phyloP scores from a whole-genome alignment of 1,140 invertebrate species.

The Diabrotica virgifera region DNA sequence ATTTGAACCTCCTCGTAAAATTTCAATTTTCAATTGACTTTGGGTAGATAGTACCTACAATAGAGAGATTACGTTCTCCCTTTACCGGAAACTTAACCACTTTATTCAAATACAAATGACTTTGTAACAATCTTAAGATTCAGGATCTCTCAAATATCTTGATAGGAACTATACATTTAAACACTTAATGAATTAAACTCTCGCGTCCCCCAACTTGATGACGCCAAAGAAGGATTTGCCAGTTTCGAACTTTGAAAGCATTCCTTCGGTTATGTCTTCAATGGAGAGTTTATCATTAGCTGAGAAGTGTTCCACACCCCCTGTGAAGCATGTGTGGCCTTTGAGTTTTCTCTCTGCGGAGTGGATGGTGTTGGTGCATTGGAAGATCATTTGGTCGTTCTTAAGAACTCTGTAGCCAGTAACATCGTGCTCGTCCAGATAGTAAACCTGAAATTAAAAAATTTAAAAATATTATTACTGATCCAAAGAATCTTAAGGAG shows the following conservation, averaged over 20 bases:
- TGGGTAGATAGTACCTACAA: too few species aligned
- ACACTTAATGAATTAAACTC: slow-evolving; percentile 31
- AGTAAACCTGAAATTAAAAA: slow-evolving; percentile 54
- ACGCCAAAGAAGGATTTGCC: slow-evolving; percentile 79
- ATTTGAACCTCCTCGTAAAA: too few species aligned
- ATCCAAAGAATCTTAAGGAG: too few species aligned
- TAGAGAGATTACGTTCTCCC: too few species aligned
- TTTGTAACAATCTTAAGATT: too few species aligned
- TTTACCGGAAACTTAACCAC: too few species aligned
- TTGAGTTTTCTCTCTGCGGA: slow-evolving; percentile 46
- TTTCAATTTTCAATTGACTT: too few species aligned
- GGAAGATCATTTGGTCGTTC: slow-evolving; percentile 55
- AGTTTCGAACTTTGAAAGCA: slow-evolving; percentile 67
- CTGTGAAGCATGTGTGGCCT: slow-evolving; percentile 70
- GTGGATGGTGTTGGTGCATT: slow-evolving; percentile 58
- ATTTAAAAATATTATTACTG: too few species aligned
- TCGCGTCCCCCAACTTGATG: slow-evolving; percentile 65
- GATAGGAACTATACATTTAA: too few species aligned
- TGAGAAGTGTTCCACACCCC: slow-evolving; percentile 61
- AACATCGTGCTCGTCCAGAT: slow-evolving; percentile 61
- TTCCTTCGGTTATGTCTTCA: slow-evolving; percentile 63
- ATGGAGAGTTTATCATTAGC: slow-evolving; percentile 63
- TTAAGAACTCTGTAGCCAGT: slow-evolving; percentile 62
- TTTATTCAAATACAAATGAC: too few species aligned
- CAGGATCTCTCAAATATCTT: too few species aligned